phyloP scores from a whole-genome alignment of 2,888 invertebrate species.

The Colletes collaris region DNA sequence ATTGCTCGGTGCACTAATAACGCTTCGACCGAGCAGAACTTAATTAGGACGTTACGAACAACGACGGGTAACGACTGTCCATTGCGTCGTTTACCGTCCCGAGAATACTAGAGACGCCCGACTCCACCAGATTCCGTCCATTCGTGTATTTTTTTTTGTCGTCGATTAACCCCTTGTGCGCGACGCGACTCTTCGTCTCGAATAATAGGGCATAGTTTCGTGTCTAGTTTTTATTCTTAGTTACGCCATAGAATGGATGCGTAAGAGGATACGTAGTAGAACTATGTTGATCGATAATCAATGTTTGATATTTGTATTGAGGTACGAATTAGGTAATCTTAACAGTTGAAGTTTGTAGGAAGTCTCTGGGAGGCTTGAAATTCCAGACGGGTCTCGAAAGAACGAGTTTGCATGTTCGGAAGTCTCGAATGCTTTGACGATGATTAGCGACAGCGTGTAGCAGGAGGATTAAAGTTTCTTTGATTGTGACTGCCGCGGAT shows the following conservation, averaged over 20 bases:
- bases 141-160: constrained; percentile 2
- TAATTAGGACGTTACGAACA: constrained; percentile 61
- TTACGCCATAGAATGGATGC: no score
- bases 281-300: no score
- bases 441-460: constrained; percentile 5
- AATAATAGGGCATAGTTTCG: no score
- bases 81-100: constrained; percentile 10
- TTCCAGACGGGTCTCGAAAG: no score
- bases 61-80: constrained; percentile 32
- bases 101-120: constrained; percentile 38
- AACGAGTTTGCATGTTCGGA: no score
- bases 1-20: constrained; percentile 61
- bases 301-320: no score
- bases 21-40: constrained; percentile 65
- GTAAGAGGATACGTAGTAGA: no score
- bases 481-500: background rate
- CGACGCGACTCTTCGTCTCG: no score
- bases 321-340: no score
- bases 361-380: no score
- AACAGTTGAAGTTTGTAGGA: no score
- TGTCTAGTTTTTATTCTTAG: no score
- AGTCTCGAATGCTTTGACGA: background rate
- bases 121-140: constrained; percentile 38
- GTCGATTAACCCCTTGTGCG: constrained; percentile 14
- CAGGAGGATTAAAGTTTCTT: background rate